Evolutionary conservation across 2,797 vertebrate genomes (phyloP), one percentile per base, ranked within the genome.

Genomic region (Mormyrops attenuatus): DNA sequence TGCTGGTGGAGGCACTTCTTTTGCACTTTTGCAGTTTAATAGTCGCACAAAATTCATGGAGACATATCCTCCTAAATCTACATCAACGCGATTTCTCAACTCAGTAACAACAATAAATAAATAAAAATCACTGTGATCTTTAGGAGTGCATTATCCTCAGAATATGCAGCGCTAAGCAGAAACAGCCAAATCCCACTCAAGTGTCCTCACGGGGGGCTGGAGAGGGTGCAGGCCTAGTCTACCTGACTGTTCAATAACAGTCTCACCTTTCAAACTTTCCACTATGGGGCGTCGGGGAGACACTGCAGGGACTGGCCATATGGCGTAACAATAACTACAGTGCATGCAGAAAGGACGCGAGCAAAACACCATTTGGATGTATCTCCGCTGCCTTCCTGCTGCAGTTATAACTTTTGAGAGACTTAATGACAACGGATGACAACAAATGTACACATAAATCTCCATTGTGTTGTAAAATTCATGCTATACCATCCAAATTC

Each of bases 161-260:
- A 89, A 52, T 34, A 38, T 63, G 53, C 57, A 20, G 44, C 1
- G 13, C 53, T 85, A 60, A 89, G 60, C 60, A 52, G 11, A 85
- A 82, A 80, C 44, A 38, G 47, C 20, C 26, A 47, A 52, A 57
- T 53, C 30, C 26, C n/a, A 44, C 63, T n/a, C 49, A 87, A 13
- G 30, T 44, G 50, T 22, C 13, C 85, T 47, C 3, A 22, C 89
- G 30, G 22, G 41, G 17, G 20, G 52, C 50, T 55, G 11, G 26
- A 13, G 52, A 49, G 34, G 26, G 11, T n/a, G n/a, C 73, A 41
- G 9, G 8, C 49, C 44, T 20, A 73, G 66, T 26, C 52, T 90
- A 15, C 22, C 66, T 88, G 52, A 82, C 22, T 82, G 57, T 38
- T 88, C 89, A 90, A 66, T 88, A 22, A 88, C 73, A 90, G 69